Conservation (phyloP, 1,140 invertebrate genomes). For the Sweltsa coloradensis region DNA sequence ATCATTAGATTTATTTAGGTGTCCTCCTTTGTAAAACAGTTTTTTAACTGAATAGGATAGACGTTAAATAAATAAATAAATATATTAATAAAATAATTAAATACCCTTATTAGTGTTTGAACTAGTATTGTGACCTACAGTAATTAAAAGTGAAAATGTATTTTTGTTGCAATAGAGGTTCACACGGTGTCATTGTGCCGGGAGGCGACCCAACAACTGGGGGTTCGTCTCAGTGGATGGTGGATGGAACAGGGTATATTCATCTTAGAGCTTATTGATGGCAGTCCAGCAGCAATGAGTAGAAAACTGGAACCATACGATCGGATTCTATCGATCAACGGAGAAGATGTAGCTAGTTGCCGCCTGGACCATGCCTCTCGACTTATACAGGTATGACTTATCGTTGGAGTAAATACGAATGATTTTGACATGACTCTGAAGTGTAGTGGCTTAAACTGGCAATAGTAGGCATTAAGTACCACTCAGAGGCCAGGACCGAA, state of each 20-base stretch:
- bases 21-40: too few species aligned
- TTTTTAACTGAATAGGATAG: too few species aligned
- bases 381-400: constrained; percentile 30
- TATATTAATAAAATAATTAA: too few species aligned
- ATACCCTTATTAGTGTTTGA: too few species aligned
- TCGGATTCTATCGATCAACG: constrained; percentile 41
- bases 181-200: constrained; percentile 31
- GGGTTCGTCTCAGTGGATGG: constrained; percentile 33
- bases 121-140: too few species aligned
- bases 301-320: constrained; percentile 43
- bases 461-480: too few species aligned
- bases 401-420: neutral
- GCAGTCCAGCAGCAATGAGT: constrained; percentile 39
- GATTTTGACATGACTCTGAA: too few species aligned
- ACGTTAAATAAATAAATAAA: too few species aligned
- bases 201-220: constrained; percentile 31
- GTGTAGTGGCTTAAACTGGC: too few species aligned
- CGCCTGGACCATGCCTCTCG: constrained; percentile 34
- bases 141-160: too few species aligned
- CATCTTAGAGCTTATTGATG: constrained; percentile 34
- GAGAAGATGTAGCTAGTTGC: constrained; percentile 31
- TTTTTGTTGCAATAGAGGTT: constrained; percentile 25
- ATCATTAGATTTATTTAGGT: too few species aligned
- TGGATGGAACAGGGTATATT: constrained; percentile 35
- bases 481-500: too few species aligned